Percentiles rank a stretch among this genome's conserved stretches.
phyloP scores from a whole-genome alignment of 2,888 invertebrate species.

The Napeogenes sylphis region DNA sequence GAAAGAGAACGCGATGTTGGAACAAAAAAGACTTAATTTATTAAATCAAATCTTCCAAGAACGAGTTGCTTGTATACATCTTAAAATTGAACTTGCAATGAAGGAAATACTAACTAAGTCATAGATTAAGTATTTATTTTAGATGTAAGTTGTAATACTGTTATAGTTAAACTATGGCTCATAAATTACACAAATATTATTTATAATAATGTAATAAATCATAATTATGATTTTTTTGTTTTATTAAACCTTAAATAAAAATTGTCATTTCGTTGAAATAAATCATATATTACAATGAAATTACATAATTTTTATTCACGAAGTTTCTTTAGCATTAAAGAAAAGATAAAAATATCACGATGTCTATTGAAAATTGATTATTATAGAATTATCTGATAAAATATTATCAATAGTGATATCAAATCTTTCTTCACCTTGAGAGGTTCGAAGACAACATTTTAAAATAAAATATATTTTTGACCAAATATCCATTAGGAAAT shows the following conservation, averaged over 20 bases:
- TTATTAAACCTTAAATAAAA: too few species aligned
- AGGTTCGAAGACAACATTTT: too few species aligned
- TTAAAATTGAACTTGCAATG: slow-evolving; percentile 83
- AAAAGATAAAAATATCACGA: too few species aligned
- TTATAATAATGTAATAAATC: slow-evolving; percentile 2
- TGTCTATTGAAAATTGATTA: not conserved
- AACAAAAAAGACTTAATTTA: slow-evolving; percentile 82
- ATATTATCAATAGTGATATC: not conserved
- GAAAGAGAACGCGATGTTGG: slow-evolving; percentile 81
- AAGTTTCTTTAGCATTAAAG: too few species aligned
- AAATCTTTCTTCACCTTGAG: not conserved
- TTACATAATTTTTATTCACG: too few species aligned
- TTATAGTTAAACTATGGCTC: not conserved
- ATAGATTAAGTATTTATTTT: slow-evolving; percentile 34
- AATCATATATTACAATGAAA: too few species aligned
- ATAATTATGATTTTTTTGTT: too few species aligned
- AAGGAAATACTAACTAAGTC: slow-evolving; percentile 74
- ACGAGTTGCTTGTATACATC: slow-evolving; percentile 82
- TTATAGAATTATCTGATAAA: not conserved
- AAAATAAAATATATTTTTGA: too few species aligned
- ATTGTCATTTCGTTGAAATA: too few species aligned
- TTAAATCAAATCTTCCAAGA: slow-evolving; percentile 85
- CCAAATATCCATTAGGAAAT: too few species aligned
- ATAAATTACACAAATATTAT: slow-evolving; percentile 1
- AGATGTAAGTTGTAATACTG: slow-evolving; percentile 4